Evolutionary conservation across 2,888 invertebrate species (phyloP).

Genomic region (Protodeltote pygarga): DNA sequence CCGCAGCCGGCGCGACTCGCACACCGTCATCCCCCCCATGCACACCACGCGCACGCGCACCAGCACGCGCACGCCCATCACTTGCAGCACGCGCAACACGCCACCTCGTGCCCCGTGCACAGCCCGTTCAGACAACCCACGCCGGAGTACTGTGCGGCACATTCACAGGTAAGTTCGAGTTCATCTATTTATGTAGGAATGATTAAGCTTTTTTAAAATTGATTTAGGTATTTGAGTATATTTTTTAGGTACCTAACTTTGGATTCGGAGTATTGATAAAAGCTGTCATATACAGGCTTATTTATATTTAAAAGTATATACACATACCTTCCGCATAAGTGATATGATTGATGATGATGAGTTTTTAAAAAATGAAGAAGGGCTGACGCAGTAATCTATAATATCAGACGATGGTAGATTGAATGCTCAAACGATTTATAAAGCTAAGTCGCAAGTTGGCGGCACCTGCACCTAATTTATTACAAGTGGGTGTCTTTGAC

Average conservation of each 20-base stretch:
- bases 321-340: not conserved
- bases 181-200: not conserved
- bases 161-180: conserved; percentile 74
- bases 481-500: conserved; percentile 50
- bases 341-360: conserved; percentile 32
- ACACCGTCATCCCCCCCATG: conserved; percentile 78
- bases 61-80: conserved; percentile 81
- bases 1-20: conserved; percentile 74
- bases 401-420: conserved; percentile 31
- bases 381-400: conserved; percentile 40
- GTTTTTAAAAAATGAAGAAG: conserved; percentile 15
- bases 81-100: conserved; percentile 76
- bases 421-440: conserved; percentile 27
- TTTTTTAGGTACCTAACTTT: no score
- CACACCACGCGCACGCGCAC: conserved; percentile 78
- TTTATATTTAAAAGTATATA: not conserved
- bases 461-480: conserved; percentile 73
- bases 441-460: conserved; percentile 61
- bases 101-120: conserved; percentile 90
- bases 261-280: no score
- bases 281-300: no score
- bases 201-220: no score
- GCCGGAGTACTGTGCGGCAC: conserved; percentile 82
- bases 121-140: conserved; percentile 90
- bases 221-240: no score